Conservation (phyloP, 2,888 invertebrate species). For the Cosmopolites sordidus region DNA sequence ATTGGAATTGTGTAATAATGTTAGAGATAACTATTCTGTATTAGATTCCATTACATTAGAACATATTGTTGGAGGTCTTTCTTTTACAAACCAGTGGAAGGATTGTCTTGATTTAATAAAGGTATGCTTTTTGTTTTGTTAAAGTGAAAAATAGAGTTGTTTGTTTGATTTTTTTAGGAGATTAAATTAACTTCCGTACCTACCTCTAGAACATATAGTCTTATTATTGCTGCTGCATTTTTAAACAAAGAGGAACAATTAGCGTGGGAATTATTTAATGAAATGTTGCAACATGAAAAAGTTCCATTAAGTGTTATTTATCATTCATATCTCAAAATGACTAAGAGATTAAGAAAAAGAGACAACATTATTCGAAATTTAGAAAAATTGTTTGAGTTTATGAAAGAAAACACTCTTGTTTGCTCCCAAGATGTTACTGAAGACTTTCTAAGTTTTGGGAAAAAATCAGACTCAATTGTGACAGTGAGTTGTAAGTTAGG, state of each 20-base stretch:
- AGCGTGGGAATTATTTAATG: slow-evolving; percentile 59
- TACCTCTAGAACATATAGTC: slow-evolving; percentile 51
- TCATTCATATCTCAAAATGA: slow-evolving; percentile 29
- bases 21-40: slow-evolving; percentile 54
- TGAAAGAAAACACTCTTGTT: slow-evolving; percentile 51
- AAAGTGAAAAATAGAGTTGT: not conserved
- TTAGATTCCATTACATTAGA: slow-evolving; percentile 61
- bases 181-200: slow-evolving; percentile 53
- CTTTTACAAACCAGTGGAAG: slow-evolving; percentile 61
- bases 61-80: slow-evolving; percentile 58
- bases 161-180: slow-evolving; percentile 38
- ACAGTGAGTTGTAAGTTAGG: slow-evolving; percentile 21
- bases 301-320: slow-evolving; percentile 23
- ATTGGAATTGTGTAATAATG: slow-evolving; percentile 41
- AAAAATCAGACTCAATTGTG: not conserved
- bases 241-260: slow-evolving; percentile 55
- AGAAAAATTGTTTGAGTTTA: slow-evolving; percentile 56
- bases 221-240: slow-evolving; percentile 54
- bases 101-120: slow-evolving; percentile 58
- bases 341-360: slow-evolving; percentile 21
- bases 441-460: not conserved
- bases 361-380: slow-evolving; percentile 43
- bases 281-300: slow-evolving; percentile 47
- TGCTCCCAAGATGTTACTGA: slow-evolving; percentile 43
- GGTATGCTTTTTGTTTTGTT: not conserved